Percentiles rank a stretch among this genome's conserved stretches.
phyloP scores from a whole-genome alignment of 2,113 vertebrate genomes.

The Podarcis raffonei region DNA sequence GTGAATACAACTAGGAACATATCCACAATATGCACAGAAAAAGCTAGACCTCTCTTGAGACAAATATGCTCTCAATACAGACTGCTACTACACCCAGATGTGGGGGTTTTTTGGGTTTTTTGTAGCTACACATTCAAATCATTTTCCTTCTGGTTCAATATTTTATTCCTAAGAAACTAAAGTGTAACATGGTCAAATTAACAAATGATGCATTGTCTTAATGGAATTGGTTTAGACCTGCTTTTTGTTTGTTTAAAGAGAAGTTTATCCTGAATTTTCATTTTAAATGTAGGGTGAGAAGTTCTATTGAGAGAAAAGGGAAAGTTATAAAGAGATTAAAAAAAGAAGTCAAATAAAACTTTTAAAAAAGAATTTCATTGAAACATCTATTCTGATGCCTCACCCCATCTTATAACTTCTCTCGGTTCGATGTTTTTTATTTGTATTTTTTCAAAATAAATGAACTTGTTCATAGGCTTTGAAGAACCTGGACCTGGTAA shows the following conservation, averaged over 20 bases:
- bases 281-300: background rate
- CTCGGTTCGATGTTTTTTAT: background rate
- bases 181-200: background rate
- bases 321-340: background rate
- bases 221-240: background rate
- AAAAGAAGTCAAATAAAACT: background rate
- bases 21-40: background rate
- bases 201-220: background rate
- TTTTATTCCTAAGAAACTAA: background rate
- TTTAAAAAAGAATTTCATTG: background rate
- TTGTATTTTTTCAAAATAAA: background rate
- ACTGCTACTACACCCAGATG: background rate
- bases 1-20: background rate
- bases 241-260: background rate
- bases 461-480: background rate
- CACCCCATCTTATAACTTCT: slow-evolving; percentile 17
- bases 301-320: background rate
- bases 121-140: background rate
- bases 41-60: background rate
- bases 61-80: background rate
- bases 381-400: slow-evolving; percentile 31
- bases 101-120: background rate
- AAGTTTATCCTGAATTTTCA: background rate
- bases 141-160: background rate
- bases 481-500: background rate